Evolutionary conservation across 2,888 invertebrate genomes (phyloP).

Genomic region (Antitype chi): DNA sequence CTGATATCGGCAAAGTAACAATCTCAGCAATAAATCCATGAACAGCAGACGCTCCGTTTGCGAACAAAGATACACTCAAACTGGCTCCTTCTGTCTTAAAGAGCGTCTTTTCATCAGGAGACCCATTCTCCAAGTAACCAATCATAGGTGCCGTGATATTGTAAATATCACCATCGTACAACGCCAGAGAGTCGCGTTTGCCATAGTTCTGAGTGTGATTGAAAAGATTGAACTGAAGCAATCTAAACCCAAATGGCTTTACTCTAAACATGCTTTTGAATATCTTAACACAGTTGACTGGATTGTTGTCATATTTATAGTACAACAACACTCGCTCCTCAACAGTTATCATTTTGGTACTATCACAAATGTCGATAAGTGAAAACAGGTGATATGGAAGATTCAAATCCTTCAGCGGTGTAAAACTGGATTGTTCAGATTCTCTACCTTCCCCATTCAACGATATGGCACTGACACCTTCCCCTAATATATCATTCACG

Average conservation of each 20-base stretch:
- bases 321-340: slow-evolving; percentile 97
- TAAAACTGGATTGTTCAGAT: slow-evolving; percentile 96
- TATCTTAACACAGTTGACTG: slow-evolving; percentile 99
- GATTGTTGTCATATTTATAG: slow-evolving; percentile 99
- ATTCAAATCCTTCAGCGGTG: slow-evolving; percentile 94
- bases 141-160: slow-evolving; percentile 94
- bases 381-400: slow-evolving; percentile 98
- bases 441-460: slow-evolving; percentile 98
- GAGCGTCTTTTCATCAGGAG: slow-evolving; percentile 93
- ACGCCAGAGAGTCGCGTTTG: slow-evolving; percentile 95
- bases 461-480: slow-evolving; percentile 97
- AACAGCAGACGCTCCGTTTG: slow-evolving; percentile 97
- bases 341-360: slow-evolving; percentile 96
- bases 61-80: slow-evolving; percentile 97
- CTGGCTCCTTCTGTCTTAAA: slow-evolving; percentile 94
- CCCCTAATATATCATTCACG: slow-evolving; percentile 95
- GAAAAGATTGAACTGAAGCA: slow-evolving; percentile 97
- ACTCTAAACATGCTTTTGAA: slow-evolving; percentile 96
- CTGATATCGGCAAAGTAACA: slow-evolving; percentile 97
- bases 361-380: slow-evolving; percentile 98
- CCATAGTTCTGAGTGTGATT: slow-evolving; percentile 96
- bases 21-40: slow-evolving; percentile 99
- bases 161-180: slow-evolving; percentile 98
- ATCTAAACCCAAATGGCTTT: slow-evolving; percentile 96
- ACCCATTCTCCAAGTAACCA: slow-evolving; percentile 93